Evolutionary conservation across 2,113 vertebrate genomes (phyloP).

Genomic region (Megaceryle torquata): DNA sequence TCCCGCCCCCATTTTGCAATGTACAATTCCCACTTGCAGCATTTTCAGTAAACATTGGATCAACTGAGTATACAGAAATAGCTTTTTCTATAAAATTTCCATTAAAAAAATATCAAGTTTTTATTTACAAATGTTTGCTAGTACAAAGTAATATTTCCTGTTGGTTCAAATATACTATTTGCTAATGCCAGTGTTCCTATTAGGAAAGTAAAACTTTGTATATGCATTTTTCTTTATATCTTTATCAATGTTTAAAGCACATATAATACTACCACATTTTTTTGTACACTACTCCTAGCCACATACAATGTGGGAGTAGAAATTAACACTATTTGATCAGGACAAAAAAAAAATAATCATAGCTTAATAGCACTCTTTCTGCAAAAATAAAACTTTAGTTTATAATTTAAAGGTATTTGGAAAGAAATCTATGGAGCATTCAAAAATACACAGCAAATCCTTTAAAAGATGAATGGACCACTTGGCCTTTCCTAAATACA

Average conservation of each 20-base stretch:
- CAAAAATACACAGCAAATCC: background rate
- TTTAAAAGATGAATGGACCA: background rate
- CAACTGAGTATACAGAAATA: slow-evolving; percentile 73
- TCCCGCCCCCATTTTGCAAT: background rate
- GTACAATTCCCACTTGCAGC: slow-evolving; percentile 33
- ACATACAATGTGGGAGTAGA: background rate
- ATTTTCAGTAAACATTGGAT: slow-evolving; percentile 66
- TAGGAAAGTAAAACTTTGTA: slow-evolving; percentile 45
- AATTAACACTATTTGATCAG: slow-evolving; percentile 2
- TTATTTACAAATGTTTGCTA: slow-evolving; percentile 76
- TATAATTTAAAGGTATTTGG: slow-evolving; percentile 12
- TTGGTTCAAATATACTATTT: slow-evolving; percentile 47
- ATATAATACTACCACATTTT: background rate
- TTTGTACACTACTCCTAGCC: background rate
- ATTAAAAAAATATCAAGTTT: slow-evolving; percentile 78
- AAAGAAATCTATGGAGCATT: background rate
- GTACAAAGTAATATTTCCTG: slow-evolving; percentile 71
- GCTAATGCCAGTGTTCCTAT: slow-evolving; percentile 45
- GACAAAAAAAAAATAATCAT: slow-evolving; percentile 4
- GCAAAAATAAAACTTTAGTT: slow-evolving; percentile 31
- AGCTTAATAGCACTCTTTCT: slow-evolving; percentile 20
- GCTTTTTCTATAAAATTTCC: slow-evolving; percentile 78
- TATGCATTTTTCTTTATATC: slow-evolving; percentile 15
- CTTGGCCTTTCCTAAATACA: background rate
- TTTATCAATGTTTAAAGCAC: slow-evolving; percentile 37